These are phyloP conservation scores for Agapetus fuscipes DNA, from an alignment of 2,888 invertebrate species.

Conservation along the genomic window DNA sequence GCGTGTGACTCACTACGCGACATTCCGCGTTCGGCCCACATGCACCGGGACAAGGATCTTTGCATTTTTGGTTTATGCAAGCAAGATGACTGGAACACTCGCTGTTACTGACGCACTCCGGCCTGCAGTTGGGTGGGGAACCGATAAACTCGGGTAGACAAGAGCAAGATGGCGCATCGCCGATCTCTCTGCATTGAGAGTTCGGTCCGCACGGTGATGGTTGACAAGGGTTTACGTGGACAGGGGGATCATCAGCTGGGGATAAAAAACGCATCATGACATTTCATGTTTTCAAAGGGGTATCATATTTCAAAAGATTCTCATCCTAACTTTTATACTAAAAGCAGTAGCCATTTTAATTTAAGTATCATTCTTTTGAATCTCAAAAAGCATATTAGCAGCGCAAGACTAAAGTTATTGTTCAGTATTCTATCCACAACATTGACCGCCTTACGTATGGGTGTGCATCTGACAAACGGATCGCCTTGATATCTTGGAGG, in stretches of 20 bases:
- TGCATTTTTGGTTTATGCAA: constrained; percentile 64
- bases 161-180: constrained; percentile 61
- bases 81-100: constrained; percentile 61
- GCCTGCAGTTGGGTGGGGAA: constrained; percentile 61
- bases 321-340: no score
- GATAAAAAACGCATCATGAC: no score
- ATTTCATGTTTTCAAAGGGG: no score
- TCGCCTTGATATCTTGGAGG: no score
- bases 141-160: constrained; percentile 62
- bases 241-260: constrained; percentile 29
- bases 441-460: no score
- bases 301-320: no score
- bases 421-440: no score
- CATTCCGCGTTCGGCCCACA: constrained; percentile 67
- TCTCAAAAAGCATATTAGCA: no score
- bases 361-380: no score
- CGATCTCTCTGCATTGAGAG: constrained; percentile 52
- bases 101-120: constrained; percentile 62
- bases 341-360: no score
- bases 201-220: constrained; percentile 68
- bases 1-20: constrained; percentile 66
- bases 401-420: no score
- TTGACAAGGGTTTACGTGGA: constrained; percentile 49
- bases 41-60: constrained; percentile 60
- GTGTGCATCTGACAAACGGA: no score